These are phyloP conservation scores for Pseudomyrmex sp. DNA, from an alignment of 1,140 invertebrate genomes.

Conservation along the genomic window DNA sequence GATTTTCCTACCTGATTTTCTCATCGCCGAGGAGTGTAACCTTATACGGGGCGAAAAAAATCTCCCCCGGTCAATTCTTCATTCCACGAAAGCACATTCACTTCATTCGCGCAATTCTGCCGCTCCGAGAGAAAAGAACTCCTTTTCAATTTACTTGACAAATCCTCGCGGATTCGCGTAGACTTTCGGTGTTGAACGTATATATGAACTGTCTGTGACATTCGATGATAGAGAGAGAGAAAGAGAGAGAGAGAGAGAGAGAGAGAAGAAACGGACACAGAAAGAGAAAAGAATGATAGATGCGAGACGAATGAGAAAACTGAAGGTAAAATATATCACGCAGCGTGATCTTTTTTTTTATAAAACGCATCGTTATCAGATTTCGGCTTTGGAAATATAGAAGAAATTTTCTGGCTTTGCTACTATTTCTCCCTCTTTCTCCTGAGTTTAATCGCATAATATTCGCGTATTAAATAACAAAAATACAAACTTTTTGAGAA, in stretches of 20 bases:
- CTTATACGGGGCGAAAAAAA: not conserved
- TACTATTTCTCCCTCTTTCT: not conserved
- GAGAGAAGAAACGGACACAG: too few relatives aligned
- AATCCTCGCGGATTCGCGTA: slow-evolving; percentile 48
- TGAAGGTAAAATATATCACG: slow-evolving; percentile 7
- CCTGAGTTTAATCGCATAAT: not conserved
- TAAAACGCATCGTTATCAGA: not conserved
- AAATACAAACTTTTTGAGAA: slow-evolving; percentile 8
- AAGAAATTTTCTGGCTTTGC: not conserved
- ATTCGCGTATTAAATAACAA: slow-evolving; percentile 4
- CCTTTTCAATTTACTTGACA: slow-evolving; percentile 58
- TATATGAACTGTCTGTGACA: not conserved
- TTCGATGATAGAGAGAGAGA: slow-evolving; percentile 5
- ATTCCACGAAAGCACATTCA: slow-evolving; percentile 43
- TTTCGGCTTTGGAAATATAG: not conserved
- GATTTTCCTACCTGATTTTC: slow-evolving; percentile 55
- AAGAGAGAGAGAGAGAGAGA: not conserved
- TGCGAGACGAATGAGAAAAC: slow-evolving; percentile 7
- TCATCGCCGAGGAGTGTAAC: slow-evolving; percentile 15
- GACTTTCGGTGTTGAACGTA: slow-evolving; percentile 34
- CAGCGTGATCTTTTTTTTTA: slow-evolving; percentile 36
- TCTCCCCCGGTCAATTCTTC: slow-evolving; percentile 40
- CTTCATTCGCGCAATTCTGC: slow-evolving; percentile 25
- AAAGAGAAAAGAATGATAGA: not conserved
- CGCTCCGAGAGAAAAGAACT: not conserved